Percentiles rank a stretch among this genome's conserved stretches.
phyloP scores from a whole-genome alignment of 1,140 invertebrate species.

The Drosophila watanabei region DNA sequence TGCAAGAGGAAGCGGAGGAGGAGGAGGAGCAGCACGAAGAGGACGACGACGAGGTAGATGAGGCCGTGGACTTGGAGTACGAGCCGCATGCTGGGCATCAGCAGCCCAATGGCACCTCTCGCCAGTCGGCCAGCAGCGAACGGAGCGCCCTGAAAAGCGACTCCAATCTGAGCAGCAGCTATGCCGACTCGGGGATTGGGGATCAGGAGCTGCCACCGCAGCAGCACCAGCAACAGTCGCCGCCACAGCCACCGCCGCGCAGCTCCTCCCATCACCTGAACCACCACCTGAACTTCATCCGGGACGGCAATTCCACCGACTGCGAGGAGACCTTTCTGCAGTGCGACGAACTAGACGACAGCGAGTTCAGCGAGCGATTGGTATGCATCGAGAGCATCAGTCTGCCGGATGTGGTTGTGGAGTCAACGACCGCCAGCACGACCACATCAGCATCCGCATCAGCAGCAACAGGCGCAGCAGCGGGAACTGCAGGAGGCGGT shows the following conservation, averaged over 20 bases:
- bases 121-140: constrained; percentile 69
- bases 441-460: constrained; percentile 38
- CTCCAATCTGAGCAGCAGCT: constrained; percentile 81
- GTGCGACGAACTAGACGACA: constrained; percentile 80
- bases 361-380: constrained; percentile 69
- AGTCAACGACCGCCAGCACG: constrained; percentile 75
- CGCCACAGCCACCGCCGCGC: constrained; percentile 49
- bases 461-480: constrained; percentile 2
- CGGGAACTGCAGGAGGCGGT: not conserved
- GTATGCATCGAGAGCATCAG: constrained; percentile 85
- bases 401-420: constrained; percentile 84
- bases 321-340: constrained; percentile 79
- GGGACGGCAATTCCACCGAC: constrained; percentile 78
- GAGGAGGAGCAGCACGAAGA: constrained; percentile 52
- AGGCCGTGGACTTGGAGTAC: constrained; percentile 56
- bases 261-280: constrained; percentile 46
- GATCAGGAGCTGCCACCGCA: constrained; percentile 33
- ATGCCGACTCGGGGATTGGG: constrained; percentile 80
- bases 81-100: constrained; percentile 36
- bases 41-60: constrained; percentile 56
- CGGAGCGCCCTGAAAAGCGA: constrained; percentile 75
- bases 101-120: constrained; percentile 37
- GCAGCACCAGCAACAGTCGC: constrained; percentile 19
- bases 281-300: constrained; percentile 53
- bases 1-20: constrained; percentile 73